A percentile compares a stretch with the other conserved stretches of the same genome.
These are phyloP conservation scores for Colossoma macropomum DNA, from an alignment of 2,113 vertebrate genomes.

Conservation along the genomic window DNA sequence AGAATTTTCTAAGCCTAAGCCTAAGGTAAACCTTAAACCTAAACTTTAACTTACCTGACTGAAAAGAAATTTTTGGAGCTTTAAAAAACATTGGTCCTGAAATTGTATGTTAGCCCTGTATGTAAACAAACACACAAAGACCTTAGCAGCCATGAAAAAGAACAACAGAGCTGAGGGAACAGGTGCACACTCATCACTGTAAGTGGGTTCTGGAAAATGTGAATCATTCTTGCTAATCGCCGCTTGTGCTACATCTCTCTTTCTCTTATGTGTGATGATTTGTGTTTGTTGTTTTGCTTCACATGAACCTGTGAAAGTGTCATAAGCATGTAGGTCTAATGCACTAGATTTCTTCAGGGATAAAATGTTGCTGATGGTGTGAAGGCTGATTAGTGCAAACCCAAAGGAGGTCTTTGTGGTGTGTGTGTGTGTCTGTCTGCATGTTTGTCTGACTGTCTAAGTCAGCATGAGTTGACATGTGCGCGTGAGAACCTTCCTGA, in stretches of 20 bases:
- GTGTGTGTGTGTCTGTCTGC: background rate
- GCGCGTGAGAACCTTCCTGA: background rate
- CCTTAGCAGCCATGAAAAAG: background rate
- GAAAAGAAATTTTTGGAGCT: no score
- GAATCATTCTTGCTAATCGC: background rate
- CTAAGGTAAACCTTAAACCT: no score
- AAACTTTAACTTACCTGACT: no score
- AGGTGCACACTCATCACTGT: conserved; percentile 6
- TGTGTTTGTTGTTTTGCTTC: background rate
- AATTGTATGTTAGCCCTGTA: background rate
- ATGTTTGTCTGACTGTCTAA: background rate
- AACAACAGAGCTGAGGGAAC: background rate
- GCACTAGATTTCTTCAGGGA: background rate
- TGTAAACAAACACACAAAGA: background rate
- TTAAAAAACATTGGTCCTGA: no score
- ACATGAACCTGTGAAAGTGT: conserved; percentile 1
- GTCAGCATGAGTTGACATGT: background rate
- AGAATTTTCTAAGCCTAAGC: no score
- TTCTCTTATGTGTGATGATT: conserved; percentile 15
- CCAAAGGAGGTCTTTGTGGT: background rate
- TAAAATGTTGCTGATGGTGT: background rate
- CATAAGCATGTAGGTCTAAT: background rate
- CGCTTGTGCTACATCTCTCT: conserved; percentile 21
- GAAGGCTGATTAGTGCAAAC: background rate
- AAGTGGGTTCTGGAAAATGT: background rate